Conservation (phyloP, 2,888 invertebrate species). For the Cantharis rufa region DNA sequence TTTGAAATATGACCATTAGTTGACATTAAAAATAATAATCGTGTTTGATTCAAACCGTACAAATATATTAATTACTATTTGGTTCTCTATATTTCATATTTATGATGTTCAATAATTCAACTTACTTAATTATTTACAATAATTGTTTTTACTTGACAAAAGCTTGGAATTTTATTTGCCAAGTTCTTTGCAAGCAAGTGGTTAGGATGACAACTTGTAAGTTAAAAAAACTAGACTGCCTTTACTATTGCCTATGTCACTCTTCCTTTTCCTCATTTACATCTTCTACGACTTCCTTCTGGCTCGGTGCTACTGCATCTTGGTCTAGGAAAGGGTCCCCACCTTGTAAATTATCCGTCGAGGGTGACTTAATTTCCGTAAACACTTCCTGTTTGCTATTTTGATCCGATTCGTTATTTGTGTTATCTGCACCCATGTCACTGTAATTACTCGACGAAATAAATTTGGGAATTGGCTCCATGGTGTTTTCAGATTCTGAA, state of each 20-base stretch:
- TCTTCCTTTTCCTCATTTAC: background rate
- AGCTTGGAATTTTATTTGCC: background rate
- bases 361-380: slow-evolving; percentile 15
- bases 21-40: background rate
- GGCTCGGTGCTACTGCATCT: background rate
- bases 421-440: slow-evolving; percentile 18
- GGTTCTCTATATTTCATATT: background rate
- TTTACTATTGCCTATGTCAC: background rate
- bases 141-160: background rate
- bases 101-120: background rate
- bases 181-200: background rate
- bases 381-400: slow-evolving; percentile 16
- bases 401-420: slow-evolving; percentile 34
- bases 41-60: background rate
- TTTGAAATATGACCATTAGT: background rate
- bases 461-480: slow-evolving; percentile 7
- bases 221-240: background rate
- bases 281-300: background rate
- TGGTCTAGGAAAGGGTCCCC: slow-evolving; percentile 4
- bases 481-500: slow-evolving; percentile 12
- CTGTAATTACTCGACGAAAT: background rate
- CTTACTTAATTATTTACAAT: background rate
- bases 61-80: background rate
- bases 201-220: background rate
- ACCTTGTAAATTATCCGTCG: background rate